phyloP scores from a whole-genome alignment of 2,797 vertebrate species.

The Thaleichthys pacificus region DNA sequence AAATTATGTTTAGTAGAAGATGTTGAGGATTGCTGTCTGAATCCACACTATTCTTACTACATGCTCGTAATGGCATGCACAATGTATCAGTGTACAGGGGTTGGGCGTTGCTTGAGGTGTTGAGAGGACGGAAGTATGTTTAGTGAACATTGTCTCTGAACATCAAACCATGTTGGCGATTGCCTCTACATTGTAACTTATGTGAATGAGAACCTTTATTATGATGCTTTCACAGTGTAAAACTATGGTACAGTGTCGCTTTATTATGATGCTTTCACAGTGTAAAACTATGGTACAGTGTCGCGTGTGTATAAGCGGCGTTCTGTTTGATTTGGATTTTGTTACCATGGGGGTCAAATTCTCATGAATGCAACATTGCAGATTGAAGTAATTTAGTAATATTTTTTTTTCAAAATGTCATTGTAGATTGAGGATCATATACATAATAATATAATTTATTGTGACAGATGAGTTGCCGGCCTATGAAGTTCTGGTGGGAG shows the following conservation, averaged over 20 bases:
- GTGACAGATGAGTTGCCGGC: constrained; percentile 62
- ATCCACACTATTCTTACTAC: too few relatives aligned
- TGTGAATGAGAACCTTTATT: not conserved
- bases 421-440: too few relatives aligned
- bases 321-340: too few relatives aligned
- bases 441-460: not conserved
- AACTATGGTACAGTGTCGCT: not conserved
- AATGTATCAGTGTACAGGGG: not conserved
- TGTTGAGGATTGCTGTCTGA: not conserved
- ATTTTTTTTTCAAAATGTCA: too few relatives aligned
- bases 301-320: not conserved
- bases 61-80: too few relatives aligned
- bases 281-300: not conserved
- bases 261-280: too few relatives aligned
- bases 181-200: not conserved
- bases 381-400: too few relatives aligned
- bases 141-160: not conserved
- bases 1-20: too few relatives aligned
- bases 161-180: not conserved
- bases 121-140: not conserved
- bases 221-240: too few relatives aligned
- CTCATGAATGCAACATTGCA: too few relatives aligned
- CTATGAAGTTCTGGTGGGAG: constrained; percentile 89
- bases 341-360: too few relatives aligned
- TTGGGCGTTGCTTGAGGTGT: not conserved